Evolutionary conservation across 2,888 invertebrate genomes (phyloP).

Genomic region (Morpho deidamia): DNA sequence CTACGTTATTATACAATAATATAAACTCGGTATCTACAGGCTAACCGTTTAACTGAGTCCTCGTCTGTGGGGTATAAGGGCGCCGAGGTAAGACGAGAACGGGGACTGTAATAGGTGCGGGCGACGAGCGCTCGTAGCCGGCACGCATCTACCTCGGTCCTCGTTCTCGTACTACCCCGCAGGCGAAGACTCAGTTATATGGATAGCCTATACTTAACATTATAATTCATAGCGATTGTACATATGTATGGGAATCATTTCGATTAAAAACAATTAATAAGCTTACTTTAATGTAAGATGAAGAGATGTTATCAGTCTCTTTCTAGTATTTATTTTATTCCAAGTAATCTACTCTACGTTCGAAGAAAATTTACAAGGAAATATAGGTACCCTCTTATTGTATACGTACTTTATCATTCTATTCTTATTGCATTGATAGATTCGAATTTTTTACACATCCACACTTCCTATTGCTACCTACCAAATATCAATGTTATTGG

Average conservation of each 20-base stretch:
- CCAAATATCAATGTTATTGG: slow-evolving; percentile 2
- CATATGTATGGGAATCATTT: background rate
- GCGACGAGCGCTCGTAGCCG: too few relatives aligned
- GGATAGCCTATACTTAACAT: background rate
- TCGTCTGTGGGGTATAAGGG: too few relatives aligned
- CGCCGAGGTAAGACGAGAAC: too few relatives aligned
- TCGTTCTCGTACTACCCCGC: too few relatives aligned
- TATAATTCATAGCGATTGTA: slow-evolving; percentile 7
- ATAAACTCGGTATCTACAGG: slow-evolving; percentile 9
- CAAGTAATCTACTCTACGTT: background rate
- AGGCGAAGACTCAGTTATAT: too few relatives aligned
- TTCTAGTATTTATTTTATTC: background rate
- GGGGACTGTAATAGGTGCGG: too few relatives aligned
- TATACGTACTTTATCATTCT: background rate
- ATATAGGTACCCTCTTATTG: background rate
- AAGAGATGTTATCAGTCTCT: background rate
- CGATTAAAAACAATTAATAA: too few relatives aligned
- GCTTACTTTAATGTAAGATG: too few relatives aligned
- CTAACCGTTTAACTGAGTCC: too few relatives aligned
- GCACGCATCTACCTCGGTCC: too few relatives aligned
- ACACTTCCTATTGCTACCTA: slow-evolving; percentile 5
- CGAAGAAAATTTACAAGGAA: background rate
- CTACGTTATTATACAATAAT: slow-evolving; percentile 13
- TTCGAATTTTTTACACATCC: slow-evolving; percentile 3
- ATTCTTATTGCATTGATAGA: background rate